A percentile compares a stretch with the other conserved stretches of the same genome.
Conservation (phyloP, 2,797 vertebrate species). For the Eulemur rubriventer region DNA sequence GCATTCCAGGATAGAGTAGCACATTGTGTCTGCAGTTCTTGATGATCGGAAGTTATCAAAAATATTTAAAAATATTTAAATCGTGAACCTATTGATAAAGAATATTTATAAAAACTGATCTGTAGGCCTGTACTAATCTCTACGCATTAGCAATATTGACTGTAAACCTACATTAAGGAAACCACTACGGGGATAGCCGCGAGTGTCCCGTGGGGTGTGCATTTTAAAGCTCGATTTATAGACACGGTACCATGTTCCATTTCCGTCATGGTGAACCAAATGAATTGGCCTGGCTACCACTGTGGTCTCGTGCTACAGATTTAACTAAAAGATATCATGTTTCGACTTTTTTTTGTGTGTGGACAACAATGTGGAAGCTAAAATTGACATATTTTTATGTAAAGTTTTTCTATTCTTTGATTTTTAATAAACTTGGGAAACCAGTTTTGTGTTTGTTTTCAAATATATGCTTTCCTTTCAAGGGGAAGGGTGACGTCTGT, state of each 20-base stretch:
- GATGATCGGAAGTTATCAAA: constrained; percentile 79
- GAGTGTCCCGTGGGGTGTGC: constrained; percentile 76
- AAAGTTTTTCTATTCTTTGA: constrained; percentile 99
- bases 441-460: constrained; percentile 68
- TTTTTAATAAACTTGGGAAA: constrained; percentile 99
- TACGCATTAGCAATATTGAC: constrained; percentile 85
- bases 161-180: constrained; percentile 79
- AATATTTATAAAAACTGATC: constrained; percentile 86
- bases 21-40: constrained; percentile 80
- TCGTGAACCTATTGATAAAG: constrained; percentile 84
- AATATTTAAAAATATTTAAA: constrained; percentile 81
- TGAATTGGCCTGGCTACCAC: constrained; percentile 86
- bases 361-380: constrained; percentile 88
- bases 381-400: constrained; percentile 97
- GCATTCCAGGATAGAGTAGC: constrained; percentile 80
- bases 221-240: constrained; percentile 76
- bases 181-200: constrained; percentile 58
- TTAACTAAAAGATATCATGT: constrained; percentile 82
- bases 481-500: neutral
- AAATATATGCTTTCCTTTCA: neutral
- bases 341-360: constrained; percentile 83
- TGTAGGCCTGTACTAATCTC: constrained; percentile 84
- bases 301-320: constrained; percentile 83
- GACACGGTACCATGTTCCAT: constrained; percentile 78
- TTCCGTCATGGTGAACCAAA: constrained; percentile 81